Evolutionary conservation across 2,888 invertebrate genomes (phyloP), one percentile per base, ranked within the genome.

Genomic region (Parnassius orleans): DNA sequence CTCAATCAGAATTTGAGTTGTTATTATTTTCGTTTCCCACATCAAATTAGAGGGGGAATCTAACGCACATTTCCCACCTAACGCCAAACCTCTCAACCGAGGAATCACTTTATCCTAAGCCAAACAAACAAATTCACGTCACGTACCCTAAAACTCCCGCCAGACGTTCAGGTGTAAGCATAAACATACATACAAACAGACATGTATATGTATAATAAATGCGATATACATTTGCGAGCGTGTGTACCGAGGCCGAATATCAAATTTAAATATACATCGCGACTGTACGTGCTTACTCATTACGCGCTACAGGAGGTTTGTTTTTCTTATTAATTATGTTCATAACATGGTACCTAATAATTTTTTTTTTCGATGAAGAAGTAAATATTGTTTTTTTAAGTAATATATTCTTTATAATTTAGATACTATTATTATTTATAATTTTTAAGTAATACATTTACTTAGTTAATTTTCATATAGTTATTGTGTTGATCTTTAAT

Each of bases 201-300:
- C 55, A 60, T 52, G 53, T 53, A 60, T 63, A 63, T 67, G 65
- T 67, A 59, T 63, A 63, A 64, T 67, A 65, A 55, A 66, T 62
- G 60, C 64, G 65, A 62, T 60, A 62, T 60, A 66, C 67, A 68
- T 67, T 74, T 66, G 69, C 61, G 60, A 62, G 54, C 60, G 66
- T 69, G 68, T 70, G 72, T 72, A 72, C 72, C 64, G 64, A 59
- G 66, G 71, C 66, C 68, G 68, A 71, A 76, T 75, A 83, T 82
- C 81, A 84, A 81, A 87, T 89, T 89, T 89, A 87, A 89, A 89
- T 89, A 88, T 87, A 87, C 87, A 86, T 84, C 77, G 72, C 69
- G 73, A 72, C 60, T 78, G 80, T 84, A 88, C 84, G 86, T 86
- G 86, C 78, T 79, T 70, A 64, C 82, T 88, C 84, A 89, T 87